Evolutionary conservation across 1,140 invertebrate species (phyloP), one percentile per base, ranked within the genome.

Genomic region (Micrasema minimum): DNA sequence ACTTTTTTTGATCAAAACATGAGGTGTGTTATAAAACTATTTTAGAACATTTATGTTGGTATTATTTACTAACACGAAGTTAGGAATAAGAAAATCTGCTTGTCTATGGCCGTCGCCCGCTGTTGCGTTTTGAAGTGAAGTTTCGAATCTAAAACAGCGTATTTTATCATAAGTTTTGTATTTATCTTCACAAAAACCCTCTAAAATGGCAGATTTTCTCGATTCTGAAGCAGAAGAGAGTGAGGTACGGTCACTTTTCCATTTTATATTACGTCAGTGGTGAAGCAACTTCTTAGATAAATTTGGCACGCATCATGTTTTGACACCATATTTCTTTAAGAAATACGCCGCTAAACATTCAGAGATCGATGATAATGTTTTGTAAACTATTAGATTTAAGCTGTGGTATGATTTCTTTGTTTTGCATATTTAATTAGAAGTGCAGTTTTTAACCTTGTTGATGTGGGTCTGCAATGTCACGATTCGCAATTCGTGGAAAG

Each of bases 161-260:
- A 64, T 64, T 64, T 48, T 46, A 14, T 23, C 41, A 35, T 23
- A 23, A 48, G n/a, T 64, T 46, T 64, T 64, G 6, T 59, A 20
- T 20, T n/a, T 31, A 26, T 26, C 12, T 22, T 46, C 41, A 14
- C 22, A 26, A 64, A 48, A 64, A 26, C 7, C n/a, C 7, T 46
- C 38, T 46, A 46, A 43, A 22, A 92, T 93, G 91, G 88, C 91
- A 37, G 91, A 93, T 80, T 94, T 93, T 81, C 80, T 94, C 53
- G 91, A 93, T 72, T 92, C 90, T 0, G 92, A 94, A 81, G 92
- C 93, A 2, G 92, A 93, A 77, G 92, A 93, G 80, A 93, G 90
- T 79, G 92, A 92, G 87, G 92, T 91, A 85, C 87, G 38, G 10
- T 85, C 74, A 26, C 18, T 43, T 37, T 59, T 59, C 20, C 38